A percentile compares a stretch with the other conserved stretches of the same genome.
phyloP scores from a whole-genome alignment of 2,888 invertebrate species.

The Heliconius sara region DNA sequence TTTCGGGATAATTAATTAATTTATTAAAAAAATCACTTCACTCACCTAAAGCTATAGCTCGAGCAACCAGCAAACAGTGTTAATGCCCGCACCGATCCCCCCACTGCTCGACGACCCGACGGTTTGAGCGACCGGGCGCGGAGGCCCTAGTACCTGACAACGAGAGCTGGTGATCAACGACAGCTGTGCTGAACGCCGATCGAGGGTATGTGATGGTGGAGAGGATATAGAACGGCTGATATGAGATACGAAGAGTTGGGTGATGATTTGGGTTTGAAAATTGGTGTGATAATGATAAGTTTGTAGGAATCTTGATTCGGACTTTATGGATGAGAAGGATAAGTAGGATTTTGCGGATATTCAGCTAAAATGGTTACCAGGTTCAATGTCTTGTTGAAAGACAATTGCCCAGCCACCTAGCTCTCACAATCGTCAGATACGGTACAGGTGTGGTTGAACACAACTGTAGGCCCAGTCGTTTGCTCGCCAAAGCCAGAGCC shows the following conservation, averaged over 20 bases:
- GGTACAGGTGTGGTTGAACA: slow-evolving; percentile 78
- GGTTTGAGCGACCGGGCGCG: slow-evolving; percentile 80
- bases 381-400: slow-evolving; percentile 82
- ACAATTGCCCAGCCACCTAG: slow-evolving; percentile 78
- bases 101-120: slow-evolving; percentile 77
- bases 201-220: slow-evolving; percentile 41
- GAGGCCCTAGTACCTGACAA: slow-evolving; percentile 82
- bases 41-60: slow-evolving; percentile 74
- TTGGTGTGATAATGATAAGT: neutral
- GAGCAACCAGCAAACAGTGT: slow-evolving; percentile 70
- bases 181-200: slow-evolving; percentile 60
- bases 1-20: no score
- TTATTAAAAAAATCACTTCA: slow-evolving; percentile 22
- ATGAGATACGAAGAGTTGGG: neutral
- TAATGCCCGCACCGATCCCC: slow-evolving; percentile 78
- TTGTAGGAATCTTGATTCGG: no score
- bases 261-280: neutral
- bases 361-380: slow-evolving; percentile 63
- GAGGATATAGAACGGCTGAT: neutral
- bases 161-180: slow-evolving; percentile 63
- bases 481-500: slow-evolving; percentile 51
- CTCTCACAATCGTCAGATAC: slow-evolving; percentile 71
- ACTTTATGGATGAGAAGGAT: neutral
- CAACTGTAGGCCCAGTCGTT: slow-evolving; percentile 68
- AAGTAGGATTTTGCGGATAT: neutral